These are phyloP conservation scores for Andrena fulva DNA, from an alignment of 2,888 invertebrate species.

Conservation along the genomic window DNA sequence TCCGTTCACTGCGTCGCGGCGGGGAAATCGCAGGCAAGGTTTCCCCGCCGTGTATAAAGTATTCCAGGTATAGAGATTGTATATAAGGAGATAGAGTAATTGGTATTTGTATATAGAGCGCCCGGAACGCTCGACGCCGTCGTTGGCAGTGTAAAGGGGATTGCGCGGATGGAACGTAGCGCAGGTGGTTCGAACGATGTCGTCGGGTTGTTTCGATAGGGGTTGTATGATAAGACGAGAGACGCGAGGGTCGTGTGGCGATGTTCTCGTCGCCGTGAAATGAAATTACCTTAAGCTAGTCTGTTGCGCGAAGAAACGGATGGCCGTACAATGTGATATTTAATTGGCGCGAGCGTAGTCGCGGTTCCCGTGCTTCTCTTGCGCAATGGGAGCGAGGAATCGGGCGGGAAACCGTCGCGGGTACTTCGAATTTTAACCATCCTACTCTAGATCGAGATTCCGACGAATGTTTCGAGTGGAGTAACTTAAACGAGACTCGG, in stretches of 20 bases:
- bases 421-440: no score
- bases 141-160: background rate
- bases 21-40: background rate
- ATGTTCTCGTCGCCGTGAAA: conserved; percentile 41
- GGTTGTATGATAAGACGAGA: conserved; percentile 20
- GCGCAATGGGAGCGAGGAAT: background rate
- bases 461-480: no score
- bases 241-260: conserved; percentile 42
- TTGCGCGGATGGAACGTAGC: background rate
- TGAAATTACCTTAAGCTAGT: conserved; percentile 79
- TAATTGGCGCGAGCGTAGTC: conserved; percentile 60
- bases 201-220: background rate
- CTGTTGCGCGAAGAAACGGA: conserved; percentile 76
- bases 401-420: background rate
- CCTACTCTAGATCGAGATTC: no score
- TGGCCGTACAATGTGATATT: conserved; percentile 82
- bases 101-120: conserved; percentile 31
- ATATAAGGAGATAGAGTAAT: conserved; percentile 23
- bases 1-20: background rate
- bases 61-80: conserved; percentile 2
- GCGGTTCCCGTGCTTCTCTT: conserved; percentile 44
- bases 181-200: background rate
- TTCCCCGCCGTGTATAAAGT: background rate
- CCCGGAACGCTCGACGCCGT: background rate
- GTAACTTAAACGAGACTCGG: no score